These are phyloP conservation scores for Venusia cambrica DNA, from an alignment of 2,888 invertebrate species.

Conservation along the genomic window DNA sequence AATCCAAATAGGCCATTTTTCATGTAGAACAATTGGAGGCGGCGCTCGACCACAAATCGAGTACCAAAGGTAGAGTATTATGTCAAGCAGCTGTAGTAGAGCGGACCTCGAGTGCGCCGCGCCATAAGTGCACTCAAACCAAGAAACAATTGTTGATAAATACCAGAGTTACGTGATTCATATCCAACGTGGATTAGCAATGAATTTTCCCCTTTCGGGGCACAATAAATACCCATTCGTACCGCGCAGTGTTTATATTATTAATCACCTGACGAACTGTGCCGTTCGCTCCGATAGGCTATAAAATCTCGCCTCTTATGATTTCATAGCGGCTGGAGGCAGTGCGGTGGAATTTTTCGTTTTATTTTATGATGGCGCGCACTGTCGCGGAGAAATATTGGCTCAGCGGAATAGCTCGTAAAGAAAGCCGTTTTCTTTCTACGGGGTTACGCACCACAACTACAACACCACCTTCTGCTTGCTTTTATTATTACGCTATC, in stretches of 20 bases:
- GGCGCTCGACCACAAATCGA: conserved; percentile 74
- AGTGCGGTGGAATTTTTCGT: conserved; percentile 78
- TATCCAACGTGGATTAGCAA: conserved; percentile 8
- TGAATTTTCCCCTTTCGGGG: conserved; percentile 7
- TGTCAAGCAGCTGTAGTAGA: conserved; percentile 76
- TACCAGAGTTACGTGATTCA: conserved; percentile 1
- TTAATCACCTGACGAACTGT: conserved; percentile 66
- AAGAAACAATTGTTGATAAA: conserved; percentile 17
- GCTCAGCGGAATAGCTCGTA: conserved; percentile 80
- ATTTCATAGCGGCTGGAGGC: conserved; percentile 72
- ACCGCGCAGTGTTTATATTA: conserved; percentile 45
- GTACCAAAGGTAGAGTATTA: conserved; percentile 78
- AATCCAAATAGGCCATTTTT: conserved; percentile 79
- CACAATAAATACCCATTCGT: conserved; percentile 24
- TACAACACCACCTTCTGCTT: conserved; percentile 54
- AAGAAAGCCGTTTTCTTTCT: conserved; percentile 76
- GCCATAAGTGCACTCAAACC: conserved; percentile 66
- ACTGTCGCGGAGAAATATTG: conserved; percentile 81
- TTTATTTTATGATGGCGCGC: conserved; percentile 80
- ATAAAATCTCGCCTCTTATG: conserved; percentile 77
- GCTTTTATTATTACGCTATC: conserved; percentile 61
- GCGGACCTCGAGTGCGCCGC: conserved; percentile 53
- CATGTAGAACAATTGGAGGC: conserved; percentile 79
- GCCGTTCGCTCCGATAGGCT: conserved; percentile 57
- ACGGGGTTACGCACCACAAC: conserved; percentile 75